Conservation (phyloP, 2,888 invertebrate genomes). For the Craniophora ligustri region DNA sequence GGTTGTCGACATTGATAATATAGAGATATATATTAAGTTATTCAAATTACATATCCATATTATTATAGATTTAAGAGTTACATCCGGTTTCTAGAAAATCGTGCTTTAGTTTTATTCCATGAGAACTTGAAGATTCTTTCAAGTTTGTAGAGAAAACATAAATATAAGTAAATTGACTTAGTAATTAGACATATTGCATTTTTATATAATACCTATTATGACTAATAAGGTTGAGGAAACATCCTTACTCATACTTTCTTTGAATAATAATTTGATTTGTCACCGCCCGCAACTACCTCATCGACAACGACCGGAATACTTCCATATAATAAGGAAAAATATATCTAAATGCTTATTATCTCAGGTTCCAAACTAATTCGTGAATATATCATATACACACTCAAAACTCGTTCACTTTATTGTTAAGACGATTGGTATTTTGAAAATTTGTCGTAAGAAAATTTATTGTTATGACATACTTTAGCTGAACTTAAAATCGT, state of each 20-base stretch:
- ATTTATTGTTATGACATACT: no score
- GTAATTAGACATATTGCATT: no score
- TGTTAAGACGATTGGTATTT: no score
- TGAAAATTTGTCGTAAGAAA: no score
- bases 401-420: no score
- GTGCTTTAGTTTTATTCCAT: background rate
- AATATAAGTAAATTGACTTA: background rate
- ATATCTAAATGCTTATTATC: background rate
- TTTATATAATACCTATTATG: no score
- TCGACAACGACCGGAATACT: constrained; percentile 1
- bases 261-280: background rate
- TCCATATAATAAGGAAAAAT: background rate
- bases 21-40: constrained; percentile 6
- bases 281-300: constrained; percentile 30
- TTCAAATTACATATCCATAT: constrained; percentile 1
- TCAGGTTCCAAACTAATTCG: no score
- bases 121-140: no score
- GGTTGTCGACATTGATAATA: constrained; percentile 7
- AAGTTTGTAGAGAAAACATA: no score
- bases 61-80: background rate
- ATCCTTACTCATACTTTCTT: background rate
- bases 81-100: background rate
- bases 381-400: no score
- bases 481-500: no score
- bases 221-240: constrained; percentile 1